Conservation (phyloP, 2,113 vertebrate species). For the Fukomys damarensis region DNA sequence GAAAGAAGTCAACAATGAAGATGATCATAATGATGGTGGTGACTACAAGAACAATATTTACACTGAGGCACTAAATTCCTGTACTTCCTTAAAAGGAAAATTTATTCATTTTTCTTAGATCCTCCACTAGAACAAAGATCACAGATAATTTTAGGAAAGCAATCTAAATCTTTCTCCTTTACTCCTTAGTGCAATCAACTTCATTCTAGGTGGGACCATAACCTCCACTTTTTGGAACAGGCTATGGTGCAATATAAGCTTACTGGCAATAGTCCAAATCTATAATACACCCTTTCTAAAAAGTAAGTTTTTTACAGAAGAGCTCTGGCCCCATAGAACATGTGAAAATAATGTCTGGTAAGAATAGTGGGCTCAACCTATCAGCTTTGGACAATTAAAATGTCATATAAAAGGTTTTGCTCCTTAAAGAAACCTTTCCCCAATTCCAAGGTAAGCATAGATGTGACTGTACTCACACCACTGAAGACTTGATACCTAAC, state of each 20-base stretch:
- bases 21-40: too few species aligned
- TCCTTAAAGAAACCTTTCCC: background rate
- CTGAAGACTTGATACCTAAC: background rate
- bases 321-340: background rate
- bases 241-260: rapidly evolving
- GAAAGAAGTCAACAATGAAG: background rate
- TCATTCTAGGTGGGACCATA: rapidly evolving
- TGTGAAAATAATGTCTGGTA: background rate
- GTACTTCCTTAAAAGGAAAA: background rate
- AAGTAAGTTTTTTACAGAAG: background rate
- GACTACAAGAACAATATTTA: background rate
- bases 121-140: background rate
- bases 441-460: background rate
- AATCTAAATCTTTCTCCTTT: background rate
- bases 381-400: background rate
- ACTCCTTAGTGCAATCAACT: background rate
- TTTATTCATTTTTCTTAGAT: background rate
- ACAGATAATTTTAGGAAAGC: background rate
- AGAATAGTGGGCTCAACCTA: background rate
- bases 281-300: background rate
- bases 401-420: background rate
- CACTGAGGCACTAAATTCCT: background rate
- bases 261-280: background rate
- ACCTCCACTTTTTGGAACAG: background rate
- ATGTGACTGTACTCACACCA: constrained; percentile 37